Percentiles rank a stretch among this genome's conserved stretches.
Evolutionary conservation across 2,113 vertebrate species (phyloP).

Genomic region (Gambusia holbrooki): DNA sequence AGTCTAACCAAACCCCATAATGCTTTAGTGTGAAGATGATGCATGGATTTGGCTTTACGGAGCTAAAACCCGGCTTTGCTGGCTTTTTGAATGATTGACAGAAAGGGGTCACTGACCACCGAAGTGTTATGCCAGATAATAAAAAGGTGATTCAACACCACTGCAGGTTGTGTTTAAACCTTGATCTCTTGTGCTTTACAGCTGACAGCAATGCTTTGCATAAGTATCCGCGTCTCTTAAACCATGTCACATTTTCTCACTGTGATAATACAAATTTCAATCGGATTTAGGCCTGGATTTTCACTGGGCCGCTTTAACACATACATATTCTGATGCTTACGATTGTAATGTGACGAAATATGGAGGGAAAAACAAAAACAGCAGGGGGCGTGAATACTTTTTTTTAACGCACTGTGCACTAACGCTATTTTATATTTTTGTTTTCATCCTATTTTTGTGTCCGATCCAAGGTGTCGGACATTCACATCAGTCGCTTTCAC

Average conservation of each 20-base stretch:
- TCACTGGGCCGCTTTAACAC: no score
- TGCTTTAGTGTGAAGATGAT: neutral
- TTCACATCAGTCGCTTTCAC: constrained; percentile 92
- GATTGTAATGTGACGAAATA: neutral
- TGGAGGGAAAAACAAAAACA: neutral
- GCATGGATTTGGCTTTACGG: neutral
- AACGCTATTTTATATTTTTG: neutral
- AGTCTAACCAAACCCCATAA: neutral
- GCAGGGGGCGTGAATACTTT: no score
- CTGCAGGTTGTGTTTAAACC: constrained; percentile 23
- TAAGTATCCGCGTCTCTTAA: neutral
- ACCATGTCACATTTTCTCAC: no score
- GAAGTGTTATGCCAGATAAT: constrained; percentile 47
- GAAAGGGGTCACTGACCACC: constrained; percentile 51
- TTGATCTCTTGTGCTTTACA: constrained; percentile 15
- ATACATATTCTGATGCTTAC: neutral
- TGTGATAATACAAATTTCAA: no score
- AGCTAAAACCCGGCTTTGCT: neutral
- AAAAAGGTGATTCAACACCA: neutral
- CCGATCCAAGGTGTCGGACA: constrained; percentile 86
- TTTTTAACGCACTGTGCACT: neutral
- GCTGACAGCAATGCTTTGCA: neutral
- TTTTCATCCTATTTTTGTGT: neutral
- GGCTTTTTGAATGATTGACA: constrained; percentile 53
- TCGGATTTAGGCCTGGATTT: no score